Percentiles rank a stretch among this genome's conserved stretches.
Evolutionary conservation across 2,797 vertebrate species (phyloP).

Genomic region (Iguana delicatissima): DNA sequence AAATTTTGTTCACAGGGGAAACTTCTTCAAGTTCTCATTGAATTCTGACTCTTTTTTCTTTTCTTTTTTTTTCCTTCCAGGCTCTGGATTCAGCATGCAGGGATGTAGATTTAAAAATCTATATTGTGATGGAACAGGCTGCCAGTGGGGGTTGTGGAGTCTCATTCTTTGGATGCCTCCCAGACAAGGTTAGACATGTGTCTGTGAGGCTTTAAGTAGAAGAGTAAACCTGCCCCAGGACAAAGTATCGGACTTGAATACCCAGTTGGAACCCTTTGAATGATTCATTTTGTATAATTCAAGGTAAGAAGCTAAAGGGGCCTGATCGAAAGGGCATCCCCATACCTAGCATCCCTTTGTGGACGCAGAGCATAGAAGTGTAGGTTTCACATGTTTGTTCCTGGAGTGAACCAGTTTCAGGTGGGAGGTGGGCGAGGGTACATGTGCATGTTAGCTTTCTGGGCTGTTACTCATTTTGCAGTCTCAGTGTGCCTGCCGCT

Average conservation of each 20-base stretch:
- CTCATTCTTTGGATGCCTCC: conserved; percentile 24
- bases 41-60: no score
- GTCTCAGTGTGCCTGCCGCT: neutral
- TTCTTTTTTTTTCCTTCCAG: no score
- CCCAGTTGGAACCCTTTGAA: neutral
- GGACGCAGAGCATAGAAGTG: neutral
- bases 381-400: neutral
- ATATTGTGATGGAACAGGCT: neutral
- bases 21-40: no score
- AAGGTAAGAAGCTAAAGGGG: neutral
- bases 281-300: neutral
- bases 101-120: neutral
- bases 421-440: neutral
- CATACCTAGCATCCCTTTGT: neutral
- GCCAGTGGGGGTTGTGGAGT: neutral
- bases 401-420: neutral
- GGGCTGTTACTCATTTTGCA: neutral
- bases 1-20: no score
- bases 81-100: no score
- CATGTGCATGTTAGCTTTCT: neutral
- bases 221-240: neutral
- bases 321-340: neutral
- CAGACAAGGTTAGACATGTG: conserved; percentile 20
- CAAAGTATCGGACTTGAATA: neutral
- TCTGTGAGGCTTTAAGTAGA: neutral